Evolutionary conservation across 2,888 invertebrate genomes (phyloP).

Genomic region (Cheilosia urbana): DNA sequence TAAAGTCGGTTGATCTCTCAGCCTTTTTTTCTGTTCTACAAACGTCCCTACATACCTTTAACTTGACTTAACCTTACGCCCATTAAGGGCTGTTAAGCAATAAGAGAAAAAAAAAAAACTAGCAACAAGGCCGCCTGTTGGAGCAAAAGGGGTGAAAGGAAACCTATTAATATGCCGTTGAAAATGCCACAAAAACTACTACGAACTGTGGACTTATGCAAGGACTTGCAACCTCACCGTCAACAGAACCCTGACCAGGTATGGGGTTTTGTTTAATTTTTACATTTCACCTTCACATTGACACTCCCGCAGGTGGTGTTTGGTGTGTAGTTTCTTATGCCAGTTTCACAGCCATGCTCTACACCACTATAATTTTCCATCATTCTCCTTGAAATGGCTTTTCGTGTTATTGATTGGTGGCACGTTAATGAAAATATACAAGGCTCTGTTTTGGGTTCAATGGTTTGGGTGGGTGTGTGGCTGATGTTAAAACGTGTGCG

Average conservation of each 20-base stretch:
- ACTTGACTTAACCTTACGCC: slow-evolving; percentile 44
- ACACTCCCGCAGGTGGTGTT: slow-evolving; percentile 49
- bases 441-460: not conserved
- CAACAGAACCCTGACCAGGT: slow-evolving; percentile 7
- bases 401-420: slow-evolving; percentile 45
- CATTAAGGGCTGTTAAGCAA: slow-evolving; percentile 14
- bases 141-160: slow-evolving; percentile 1
- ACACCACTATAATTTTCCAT: slow-evolving; percentile 11
- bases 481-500: slow-evolving; percentile 37
- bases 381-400: slow-evolving; percentile 30
- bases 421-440: slow-evolving; percentile 39
- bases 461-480: not conserved
- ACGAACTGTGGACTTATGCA: slow-evolving; percentile 16
- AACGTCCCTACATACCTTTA: not conserved
- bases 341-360: slow-evolving; percentile 26
- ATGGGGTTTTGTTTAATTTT: slow-evolving; percentile 11
- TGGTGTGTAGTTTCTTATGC: not conserved
- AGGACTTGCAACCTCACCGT: slow-evolving; percentile 41
- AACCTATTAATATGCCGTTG: slow-evolving; percentile 4
- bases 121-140: not conserved
- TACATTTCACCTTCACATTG: slow-evolving; percentile 50
- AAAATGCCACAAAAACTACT: not conserved
- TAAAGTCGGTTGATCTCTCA: not conserved
- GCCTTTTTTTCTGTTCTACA: slow-evolving; percentile 1
- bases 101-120: not conserved